phyloP scores from a whole-genome alignment of 1,140 invertebrate genomes.

The Tigriopus japonicus region DNA sequence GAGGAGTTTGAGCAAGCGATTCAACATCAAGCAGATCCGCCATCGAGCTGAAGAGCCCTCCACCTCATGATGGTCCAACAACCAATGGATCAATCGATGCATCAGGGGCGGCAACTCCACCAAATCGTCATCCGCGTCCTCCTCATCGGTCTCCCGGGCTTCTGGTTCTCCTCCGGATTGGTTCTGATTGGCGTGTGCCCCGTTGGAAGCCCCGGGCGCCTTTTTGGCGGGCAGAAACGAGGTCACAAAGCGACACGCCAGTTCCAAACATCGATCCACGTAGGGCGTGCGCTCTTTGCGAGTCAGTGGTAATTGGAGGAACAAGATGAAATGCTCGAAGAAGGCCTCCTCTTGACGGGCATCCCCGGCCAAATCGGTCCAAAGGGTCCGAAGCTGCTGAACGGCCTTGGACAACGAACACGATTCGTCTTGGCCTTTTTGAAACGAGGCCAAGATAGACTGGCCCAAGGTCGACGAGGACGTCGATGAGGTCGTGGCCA shows the following conservation, averaged over 20 bases:
- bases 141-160: neutral
- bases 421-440: too few species aligned
- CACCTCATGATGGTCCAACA: slow-evolving; percentile 33
- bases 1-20: slow-evolving; percentile 46
- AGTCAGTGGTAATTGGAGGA: neutral
- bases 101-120: slow-evolving; percentile 18
- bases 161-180: neutral
- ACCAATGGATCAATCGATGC: slow-evolving; percentile 15
- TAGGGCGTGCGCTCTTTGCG: neutral
- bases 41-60: slow-evolving; percentile 41
- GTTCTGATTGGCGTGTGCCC: too few species aligned
- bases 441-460: too few species aligned
- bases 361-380: neutral
- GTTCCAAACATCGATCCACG: neutral
- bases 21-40: slow-evolving; percentile 50
- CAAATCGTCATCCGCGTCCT: neutral
- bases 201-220: neutral
- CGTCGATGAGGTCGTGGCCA: too few species aligned
- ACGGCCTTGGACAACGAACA: too few species aligned
- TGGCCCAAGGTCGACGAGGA: too few species aligned
- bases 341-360: neutral
- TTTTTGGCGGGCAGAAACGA: slow-evolving; percentile 2
- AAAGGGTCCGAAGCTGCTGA: too few species aligned
- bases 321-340: neutral
- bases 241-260: slow-evolving; percentile 3